Conservation (phyloP, 2,797 vertebrate species). For the Pseudochirops corinnae region DNA sequence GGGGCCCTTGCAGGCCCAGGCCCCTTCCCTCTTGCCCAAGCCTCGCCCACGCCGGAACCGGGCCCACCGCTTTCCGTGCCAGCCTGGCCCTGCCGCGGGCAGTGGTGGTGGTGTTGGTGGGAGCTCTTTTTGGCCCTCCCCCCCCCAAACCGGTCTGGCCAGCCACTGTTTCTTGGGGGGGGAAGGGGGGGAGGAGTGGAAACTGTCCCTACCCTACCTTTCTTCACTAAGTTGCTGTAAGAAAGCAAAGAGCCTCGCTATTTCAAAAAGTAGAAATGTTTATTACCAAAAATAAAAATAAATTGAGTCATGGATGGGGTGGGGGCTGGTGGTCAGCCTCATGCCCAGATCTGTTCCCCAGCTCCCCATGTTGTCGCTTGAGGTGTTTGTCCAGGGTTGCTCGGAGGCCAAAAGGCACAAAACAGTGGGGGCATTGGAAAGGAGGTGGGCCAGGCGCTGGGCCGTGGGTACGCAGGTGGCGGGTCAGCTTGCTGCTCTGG, state of each 20-base stretch:
- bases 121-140: constrained; percentile 40
- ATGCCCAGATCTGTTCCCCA: constrained; percentile 29
- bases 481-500: constrained; percentile 92
- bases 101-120: background rate
- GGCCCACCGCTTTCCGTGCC: constrained; percentile 79
- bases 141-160: constrained; percentile 79
- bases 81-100: constrained; percentile 71
- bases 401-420: constrained; percentile 90
- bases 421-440: constrained; percentile 89
- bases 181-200: background rate
- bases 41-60: constrained; percentile 76
- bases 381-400: constrained; percentile 80
- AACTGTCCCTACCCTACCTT: constrained; percentile 44
- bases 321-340: background rate
- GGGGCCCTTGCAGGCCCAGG: constrained; percentile 76
- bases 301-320: background rate
- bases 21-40: constrained; percentile 70
- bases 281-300: constrained; percentile 48
- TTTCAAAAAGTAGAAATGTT: constrained; percentile 26
- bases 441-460: constrained; percentile 85
- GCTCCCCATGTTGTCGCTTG: constrained; percentile 70
- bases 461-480: constrained; percentile 92
- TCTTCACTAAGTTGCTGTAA: constrained; percentile 39
- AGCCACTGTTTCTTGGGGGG: constrained; percentile 33
- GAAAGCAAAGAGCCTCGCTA: constrained; percentile 55